Base-by-base conservation (phyloP, 2,113 vertebrate genomes). In the Dicrurus megarhynchus region DNA sequence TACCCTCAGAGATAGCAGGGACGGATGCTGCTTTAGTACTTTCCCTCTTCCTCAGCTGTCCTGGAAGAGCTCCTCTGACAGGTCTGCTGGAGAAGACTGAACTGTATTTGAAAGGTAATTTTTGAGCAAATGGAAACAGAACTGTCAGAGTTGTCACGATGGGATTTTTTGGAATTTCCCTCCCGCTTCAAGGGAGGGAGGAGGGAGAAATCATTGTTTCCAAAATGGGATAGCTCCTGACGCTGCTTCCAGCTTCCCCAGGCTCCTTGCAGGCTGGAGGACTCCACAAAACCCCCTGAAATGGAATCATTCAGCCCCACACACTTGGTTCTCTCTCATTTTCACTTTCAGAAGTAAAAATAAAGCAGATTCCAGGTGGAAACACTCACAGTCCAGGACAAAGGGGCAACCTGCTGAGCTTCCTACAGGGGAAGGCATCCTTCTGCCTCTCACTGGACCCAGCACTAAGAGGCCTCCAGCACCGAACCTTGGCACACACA, bases 51-150 rank as follows among this genome's bases (percentile, higher is more conserved):
- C 77, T 95, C 87, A 79, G 75, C 67, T 94, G 79, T 74, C 87
- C 95, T 91, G 84, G 59, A 93, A 91, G 37, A 94, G 75, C 42
- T n/a, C 73, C 84, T 85, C 87, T 96, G 89, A 93, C 91, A 96
- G 50, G 53, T 93, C 82, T 95, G 49, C 61, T 67, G 67, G 41
- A 77, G 63, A 85, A 57, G 87, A 55, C 41, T 42, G 78, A 94
- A 77, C 84, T 89, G 57, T 65, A 87, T 94, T 91, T 94, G 84
- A 89, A 84, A 93, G 77, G 87, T 79, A 87, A 93, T 94, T 96
- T 84, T 64, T 27, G 57, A 93, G 80, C 80, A 96, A 95, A 93
- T 30, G 77, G 89, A 84, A 97, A 95, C 81, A 91, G 81, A 93
- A 57, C 61, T 65, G 87, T 84, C 91, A 93, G 69, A 84, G 47